phyloP scores from a whole-genome alignment of 2,888 invertebrate genomes.

The Psylliodes chrysocephalus region DNA sequence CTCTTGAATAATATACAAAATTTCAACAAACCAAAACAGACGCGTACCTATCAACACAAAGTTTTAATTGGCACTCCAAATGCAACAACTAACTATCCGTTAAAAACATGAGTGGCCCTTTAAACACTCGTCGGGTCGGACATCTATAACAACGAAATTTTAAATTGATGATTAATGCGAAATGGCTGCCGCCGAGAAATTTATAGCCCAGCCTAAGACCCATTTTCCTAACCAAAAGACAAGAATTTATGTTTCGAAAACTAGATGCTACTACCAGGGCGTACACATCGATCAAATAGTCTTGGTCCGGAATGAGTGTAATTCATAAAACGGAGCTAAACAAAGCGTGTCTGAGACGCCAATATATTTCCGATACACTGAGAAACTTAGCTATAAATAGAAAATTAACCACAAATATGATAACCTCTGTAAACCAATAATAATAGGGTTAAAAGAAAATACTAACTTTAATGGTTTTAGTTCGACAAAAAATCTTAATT shows the following conservation, averaged over 20 bases:
- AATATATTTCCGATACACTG: background rate
- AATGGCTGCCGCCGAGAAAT: background rate
- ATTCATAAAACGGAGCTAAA: slow-evolving; percentile 1
- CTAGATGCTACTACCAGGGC: slow-evolving; percentile 6
- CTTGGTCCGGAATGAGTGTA: background rate
- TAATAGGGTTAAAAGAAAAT: no score
- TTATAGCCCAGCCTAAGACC: slow-evolving; percentile 1
- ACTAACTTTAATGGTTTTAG: no score
- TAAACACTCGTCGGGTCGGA: background rate
- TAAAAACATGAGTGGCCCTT: background rate
- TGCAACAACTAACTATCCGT: background rate
- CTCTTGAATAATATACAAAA: no score
- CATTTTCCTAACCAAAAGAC: slow-evolving; percentile 9
- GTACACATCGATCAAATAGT: background rate
- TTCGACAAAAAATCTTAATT: no score
- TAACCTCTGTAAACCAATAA: no score
- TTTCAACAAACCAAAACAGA: no score
- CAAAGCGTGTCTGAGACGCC: slow-evolving; percentile 1
- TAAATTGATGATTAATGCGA: slow-evolving; percentile 11
- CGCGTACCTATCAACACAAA: no score
- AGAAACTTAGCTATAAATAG: no score
- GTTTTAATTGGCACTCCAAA: no score
- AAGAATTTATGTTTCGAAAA: slow-evolving; percentile 8
- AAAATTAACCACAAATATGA: no score
- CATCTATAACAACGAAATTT: slow-evolving; percentile 3